Base-by-base conservation (phyloP, 2,888 invertebrate species). In the Stenodera caucasica region DNA sequence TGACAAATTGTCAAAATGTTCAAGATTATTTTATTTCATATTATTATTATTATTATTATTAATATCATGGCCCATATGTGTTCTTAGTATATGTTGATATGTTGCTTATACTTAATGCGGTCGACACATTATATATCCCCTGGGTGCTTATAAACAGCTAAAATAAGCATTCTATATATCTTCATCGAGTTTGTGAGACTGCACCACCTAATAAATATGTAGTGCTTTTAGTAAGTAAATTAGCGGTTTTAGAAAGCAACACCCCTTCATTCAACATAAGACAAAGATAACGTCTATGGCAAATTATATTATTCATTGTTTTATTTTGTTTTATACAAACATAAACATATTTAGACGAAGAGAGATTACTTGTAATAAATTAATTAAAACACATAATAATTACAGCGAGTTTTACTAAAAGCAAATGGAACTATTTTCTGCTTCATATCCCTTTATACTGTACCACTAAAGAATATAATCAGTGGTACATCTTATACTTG, bases 81-180 rank as follows among this genome's bases (percentile, higher is more conserved):
- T 23, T 18, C 3, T 14, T n/a, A 14, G 14, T 37, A 6, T 40
- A 18, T 40, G 15, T 18, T 40, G 40, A 40, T 18, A 9, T 18
- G 52, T 33, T 14, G 15, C 12, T 32, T 52, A 18, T 30, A 52
- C 18, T 52, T 52, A 30, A 21, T 53, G 53, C 14, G 35, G 53
- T 53, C 53, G 33, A 53, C 14, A 53, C 26, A 53, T 23, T 33
- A 35, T 30, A 32, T 23, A 45, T n/a, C 21, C 33, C 33, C 32
- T 32, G 1, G 32, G 33, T 52, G 33, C 33, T 53, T 33, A 21
- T 30, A 33, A 53, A 14, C 15, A 32, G 21, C 53, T 53, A 53
- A 53, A 53, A 35, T 53, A 53, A 53, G 53, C 33, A 53, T 15
- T 15, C 32, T 33, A 51, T 51, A 51, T 32, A 33, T 52, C 30